Evolutionary conservation across 2,797 vertebrate genomes (phyloP), one percentile per base, ranked within the genome.

Genomic region (Sebastes cheni): DNA sequence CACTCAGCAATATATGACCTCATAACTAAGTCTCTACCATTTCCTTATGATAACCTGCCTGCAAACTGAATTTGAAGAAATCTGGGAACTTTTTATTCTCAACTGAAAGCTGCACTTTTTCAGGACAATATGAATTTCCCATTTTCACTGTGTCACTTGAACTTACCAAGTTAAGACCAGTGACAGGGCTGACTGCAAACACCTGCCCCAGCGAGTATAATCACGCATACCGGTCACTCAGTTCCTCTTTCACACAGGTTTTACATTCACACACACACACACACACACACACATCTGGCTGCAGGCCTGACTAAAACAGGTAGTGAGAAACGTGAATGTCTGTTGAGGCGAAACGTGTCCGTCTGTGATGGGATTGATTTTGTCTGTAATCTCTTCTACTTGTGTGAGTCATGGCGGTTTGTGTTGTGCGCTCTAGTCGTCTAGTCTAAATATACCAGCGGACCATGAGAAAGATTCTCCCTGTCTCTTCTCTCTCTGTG

Each of bases 401-500:
- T 64, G 79, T 82, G 85, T 91, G 89, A 90, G 77, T 87, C 89
- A 90, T 27, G n/a, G 78, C 65, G 86, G 87, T 87, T 82, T 87
- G 78, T 71, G 77, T 86, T 83, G 62, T 73, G 74, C n/a, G 58
- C 79, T 72, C 72, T 27, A 39, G 76, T 85, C 60, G 81, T 93
- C 87, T 93, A 64, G 88, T 89, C 90, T 93, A 92, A 92, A 93
- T 91, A 88, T 93, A 91, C 84, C 80, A 85, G 64, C 16, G n/a
- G 78, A 82, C 84, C 83, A 86, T 90, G 92, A 91, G 91, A 93
- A 91, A 79, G 66, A 85, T 75, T 86, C 81, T 92, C 82, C 83
- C 79, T 80, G 70, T 72, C 61, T 81, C 29, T 83, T 77, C 32
- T 64, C 56, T 52, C 50, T 52, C 50, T 52, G 79, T n/a, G 77